phyloP scores from a whole-genome alignment of 2,797 vertebrate genomes.

The Delichon dasypus region DNA sequence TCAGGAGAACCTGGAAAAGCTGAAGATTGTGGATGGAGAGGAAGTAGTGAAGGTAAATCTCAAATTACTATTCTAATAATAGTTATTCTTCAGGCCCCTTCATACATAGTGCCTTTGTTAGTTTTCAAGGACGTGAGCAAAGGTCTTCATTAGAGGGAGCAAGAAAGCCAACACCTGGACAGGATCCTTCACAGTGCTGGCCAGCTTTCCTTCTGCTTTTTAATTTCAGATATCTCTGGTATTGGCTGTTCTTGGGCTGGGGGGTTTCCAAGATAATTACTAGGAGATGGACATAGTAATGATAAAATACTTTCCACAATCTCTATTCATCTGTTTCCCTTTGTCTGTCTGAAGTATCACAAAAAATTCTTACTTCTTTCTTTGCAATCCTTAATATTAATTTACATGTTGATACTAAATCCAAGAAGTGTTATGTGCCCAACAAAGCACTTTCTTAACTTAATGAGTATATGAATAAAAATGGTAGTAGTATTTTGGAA shows the following conservation, averaged over 20 bases:
- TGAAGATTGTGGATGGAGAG: conserved; percentile 96
- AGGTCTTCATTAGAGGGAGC: background rate
- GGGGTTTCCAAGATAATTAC: background rate
- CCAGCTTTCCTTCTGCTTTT: background rate
- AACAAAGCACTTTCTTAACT: background rate
- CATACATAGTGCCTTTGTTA: background rate
- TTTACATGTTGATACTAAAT: background rate
- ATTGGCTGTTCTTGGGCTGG: background rate
- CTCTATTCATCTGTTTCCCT: background rate
- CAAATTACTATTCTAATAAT: background rate
- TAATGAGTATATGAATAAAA: background rate
- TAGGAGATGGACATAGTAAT: background rate
- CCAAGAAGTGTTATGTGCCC: no score
- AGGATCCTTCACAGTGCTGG: background rate
- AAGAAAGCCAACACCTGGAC: background rate
- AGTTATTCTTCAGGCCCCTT: background rate
- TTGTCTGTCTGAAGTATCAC: background rate
- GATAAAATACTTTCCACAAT: background rate
- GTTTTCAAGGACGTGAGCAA: background rate
- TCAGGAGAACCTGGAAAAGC: conserved; percentile 90
- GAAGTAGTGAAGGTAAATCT: conserved; percentile 92
- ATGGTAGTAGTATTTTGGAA: background rate
- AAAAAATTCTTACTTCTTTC: background rate
- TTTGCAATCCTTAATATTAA: background rate
- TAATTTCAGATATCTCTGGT: background rate